Evolutionary conservation across 2,888 invertebrate species (phyloP), one percentile per base, ranked within the genome.

Genomic region (Adela reaumurella): DNA sequence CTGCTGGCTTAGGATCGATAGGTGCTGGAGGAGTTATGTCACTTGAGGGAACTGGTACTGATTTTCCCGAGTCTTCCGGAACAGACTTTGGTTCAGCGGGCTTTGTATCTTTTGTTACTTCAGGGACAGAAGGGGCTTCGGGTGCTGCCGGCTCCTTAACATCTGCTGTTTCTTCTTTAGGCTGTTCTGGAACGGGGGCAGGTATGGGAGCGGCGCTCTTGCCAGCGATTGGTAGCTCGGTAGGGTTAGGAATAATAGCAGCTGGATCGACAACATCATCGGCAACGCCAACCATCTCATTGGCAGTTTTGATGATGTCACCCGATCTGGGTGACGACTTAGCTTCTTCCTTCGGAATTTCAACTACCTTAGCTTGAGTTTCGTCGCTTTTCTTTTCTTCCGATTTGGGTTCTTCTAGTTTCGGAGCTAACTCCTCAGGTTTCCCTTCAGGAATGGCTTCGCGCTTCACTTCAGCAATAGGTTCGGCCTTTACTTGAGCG

Each of bases 171-270:
- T 55, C 58, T 47, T 55, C 56, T 48, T 58, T 54, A 44, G 45
- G 51, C 35, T 50, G 53, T 52, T 46, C 47, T 49, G 46, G 35
- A 64, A 62, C 48, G 64, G 62, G 59, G 64, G 74, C 56, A 64
- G 72, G 48, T 64, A 56, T 56, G 64, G 73, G 47, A 64, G 56
- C 57, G 70, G 79, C 62, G 68, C 77, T 57, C 69, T 77, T 57
- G 47, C 61, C 60, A 1, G 63, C 58, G n/a, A 61, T 52, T 18
- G 60, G 61, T 1, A 72, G 61, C 17, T 69, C 55, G 52, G 70
- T 64, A 35, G 65, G 63, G 18, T 58, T 58, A 8, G 69, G 64
- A 24, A 65, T 62, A 19, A 67, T 64, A 14, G 62, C 65, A 28
- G 64, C 63, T 4, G 63, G 58, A 46, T 68, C 64, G n/a, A 65